Conservation (phyloP, 1,140 invertebrate genomes). For the Solen grandis region DNA sequence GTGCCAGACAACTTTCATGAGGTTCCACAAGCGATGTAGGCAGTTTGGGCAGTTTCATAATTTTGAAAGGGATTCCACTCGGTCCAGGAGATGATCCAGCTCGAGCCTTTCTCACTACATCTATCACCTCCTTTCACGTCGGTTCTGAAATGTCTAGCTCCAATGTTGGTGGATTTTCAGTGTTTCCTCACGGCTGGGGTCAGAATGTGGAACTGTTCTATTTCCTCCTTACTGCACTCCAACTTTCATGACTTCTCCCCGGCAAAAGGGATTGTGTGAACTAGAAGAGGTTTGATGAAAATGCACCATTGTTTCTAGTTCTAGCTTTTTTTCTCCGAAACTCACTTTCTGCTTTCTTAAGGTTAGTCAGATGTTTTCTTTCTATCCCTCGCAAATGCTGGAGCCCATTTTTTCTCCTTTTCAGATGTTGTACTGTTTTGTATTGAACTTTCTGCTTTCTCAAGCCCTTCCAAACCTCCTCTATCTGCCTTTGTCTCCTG, state of each 20-base stretch:
- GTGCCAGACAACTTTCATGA: constrained; percentile 3
- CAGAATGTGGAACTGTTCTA: neutral
- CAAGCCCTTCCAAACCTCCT: too few species aligned
- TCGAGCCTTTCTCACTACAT: constrained; percentile 26
- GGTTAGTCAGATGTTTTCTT: too few species aligned
- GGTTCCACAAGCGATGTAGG: neutral
- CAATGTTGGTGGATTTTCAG: neutral
- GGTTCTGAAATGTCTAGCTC: neutral
- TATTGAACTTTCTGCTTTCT: too few species aligned
- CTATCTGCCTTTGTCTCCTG: too few species aligned
- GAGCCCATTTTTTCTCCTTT: too few species aligned
- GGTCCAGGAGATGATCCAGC: constrained; percentile 1
- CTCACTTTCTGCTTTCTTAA: constrained; percentile 14
- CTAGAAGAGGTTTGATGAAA: neutral
- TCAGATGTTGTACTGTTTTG: too few species aligned
- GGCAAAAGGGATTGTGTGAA: neutral
- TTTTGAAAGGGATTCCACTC: constrained; percentile 14
- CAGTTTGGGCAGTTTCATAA: neutral
- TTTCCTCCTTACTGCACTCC: too few species aligned
- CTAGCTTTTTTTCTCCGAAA: neutral
- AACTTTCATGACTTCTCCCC: neutral
- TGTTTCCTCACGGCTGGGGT: neutral
- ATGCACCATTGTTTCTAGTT: neutral
- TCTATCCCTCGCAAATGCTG: too few species aligned
- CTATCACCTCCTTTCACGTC: constrained; percentile 2